Conservation (phyloP, 2,888 invertebrate genomes). For the Pharmacophagus antenor region DNA sequence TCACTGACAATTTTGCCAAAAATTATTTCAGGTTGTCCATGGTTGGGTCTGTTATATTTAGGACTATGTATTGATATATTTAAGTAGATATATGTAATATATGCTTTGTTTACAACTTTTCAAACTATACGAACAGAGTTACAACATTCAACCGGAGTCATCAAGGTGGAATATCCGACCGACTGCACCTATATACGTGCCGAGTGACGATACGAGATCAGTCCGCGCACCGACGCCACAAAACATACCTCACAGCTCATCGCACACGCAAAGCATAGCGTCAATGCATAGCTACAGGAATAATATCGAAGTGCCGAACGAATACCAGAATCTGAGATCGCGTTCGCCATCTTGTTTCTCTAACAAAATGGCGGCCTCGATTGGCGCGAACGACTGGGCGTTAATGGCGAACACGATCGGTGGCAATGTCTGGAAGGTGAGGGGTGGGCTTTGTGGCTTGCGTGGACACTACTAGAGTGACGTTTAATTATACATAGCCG, state of each 20-base stretch:
- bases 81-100: slow-evolving; percentile 39
- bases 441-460: slow-evolving; percentile 69
- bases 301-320: slow-evolving; percentile 74
- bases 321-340: slow-evolving; percentile 75
- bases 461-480: slow-evolving; percentile 54
- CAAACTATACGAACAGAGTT: slow-evolving; percentile 66
- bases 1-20: slow-evolving; percentile 7
- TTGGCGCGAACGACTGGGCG: slow-evolving; percentile 77
- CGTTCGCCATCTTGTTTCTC: slow-evolving; percentile 80
- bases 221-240: slow-evolving; percentile 66
- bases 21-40: slow-evolving; percentile 33
- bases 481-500: slow-evolving; percentile 42
- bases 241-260: slow-evolving; percentile 72
- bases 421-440: slow-evolving; percentile 77
- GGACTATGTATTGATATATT: slow-evolving; percentile 35
- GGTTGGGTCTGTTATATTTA: slow-evolving; percentile 33
- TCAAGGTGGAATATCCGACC: slow-evolving; percentile 74
- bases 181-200: slow-evolving; percentile 75
- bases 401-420: slow-evolving; percentile 67
- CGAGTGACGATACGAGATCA: slow-evolving; percentile 64
- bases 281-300: slow-evolving; percentile 79
- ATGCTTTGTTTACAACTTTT: slow-evolving; percentile 43
- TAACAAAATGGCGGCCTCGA: slow-evolving; percentile 76
- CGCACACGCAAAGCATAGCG: slow-evolving; percentile 76
- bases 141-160: slow-evolving; percentile 74